Conservation (phyloP, 2,888 invertebrate genomes). For the Zaprionus bogoriensis region DNA sequence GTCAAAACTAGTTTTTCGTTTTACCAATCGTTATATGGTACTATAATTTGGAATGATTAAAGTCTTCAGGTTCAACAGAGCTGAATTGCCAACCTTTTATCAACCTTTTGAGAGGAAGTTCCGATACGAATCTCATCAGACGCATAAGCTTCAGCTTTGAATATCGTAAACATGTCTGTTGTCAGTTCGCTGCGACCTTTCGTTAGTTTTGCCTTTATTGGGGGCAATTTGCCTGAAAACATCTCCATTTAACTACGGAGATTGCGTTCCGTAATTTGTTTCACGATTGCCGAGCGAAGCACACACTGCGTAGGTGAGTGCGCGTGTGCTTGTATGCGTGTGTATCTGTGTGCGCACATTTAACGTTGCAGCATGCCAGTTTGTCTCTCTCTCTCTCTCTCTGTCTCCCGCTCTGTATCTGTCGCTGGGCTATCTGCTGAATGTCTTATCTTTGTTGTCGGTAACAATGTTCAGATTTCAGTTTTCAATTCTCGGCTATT, state of each 20-base stretch:
- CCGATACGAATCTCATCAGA: too few species aligned
- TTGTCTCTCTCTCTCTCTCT: slow-evolving; percentile 14
- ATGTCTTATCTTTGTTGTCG: slow-evolving; percentile 66
- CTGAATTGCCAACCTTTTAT: too few species aligned
- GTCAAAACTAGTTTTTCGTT: too few species aligned
- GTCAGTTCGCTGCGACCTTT: slow-evolving; percentile 15
- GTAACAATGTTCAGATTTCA: slow-evolving; percentile 10
- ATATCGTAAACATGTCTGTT: too few species aligned
- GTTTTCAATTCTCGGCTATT: not conserved
- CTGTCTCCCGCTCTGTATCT: not conserved
- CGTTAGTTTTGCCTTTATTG: slow-evolving; percentile 12
- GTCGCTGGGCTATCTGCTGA: slow-evolving; percentile 32
- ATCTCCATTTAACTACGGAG: slow-evolving; percentile 21
- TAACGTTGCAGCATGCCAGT: too few species aligned
- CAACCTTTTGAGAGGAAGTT: too few species aligned
- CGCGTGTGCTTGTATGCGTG: too few species aligned
- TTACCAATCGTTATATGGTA: too few species aligned
- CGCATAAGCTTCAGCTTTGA: too few species aligned
- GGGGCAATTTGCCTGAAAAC: slow-evolving; percentile 30
- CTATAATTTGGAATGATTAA: too few species aligned
- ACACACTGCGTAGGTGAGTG: not conserved
- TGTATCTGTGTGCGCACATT: too few species aligned
- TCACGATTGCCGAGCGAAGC: not conserved
- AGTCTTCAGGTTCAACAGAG: too few species aligned
- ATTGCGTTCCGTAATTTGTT: slow-evolving; percentile 18